Evolutionary conservation across 2,888 invertebrate genomes (phyloP).

Genomic region (Athripsodes cinereus): DNA sequence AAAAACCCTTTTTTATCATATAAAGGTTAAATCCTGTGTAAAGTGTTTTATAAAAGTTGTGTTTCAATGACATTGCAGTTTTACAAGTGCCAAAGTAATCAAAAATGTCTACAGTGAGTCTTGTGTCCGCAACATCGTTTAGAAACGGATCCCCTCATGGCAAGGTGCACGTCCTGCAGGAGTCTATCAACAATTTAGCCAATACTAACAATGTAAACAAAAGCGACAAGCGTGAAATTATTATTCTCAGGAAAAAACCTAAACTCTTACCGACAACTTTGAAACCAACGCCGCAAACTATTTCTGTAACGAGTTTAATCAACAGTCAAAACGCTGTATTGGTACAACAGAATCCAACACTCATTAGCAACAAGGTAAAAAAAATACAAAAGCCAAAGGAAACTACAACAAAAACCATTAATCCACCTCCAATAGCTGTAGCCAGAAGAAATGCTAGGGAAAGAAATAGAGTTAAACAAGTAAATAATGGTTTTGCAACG

Average conservation of each 20-base stretch:
- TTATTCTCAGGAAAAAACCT: constrained; percentile 50
- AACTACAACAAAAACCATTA: constrained; percentile 30
- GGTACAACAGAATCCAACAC: constrained; percentile 31
- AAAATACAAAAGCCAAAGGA: constrained; percentile 28
- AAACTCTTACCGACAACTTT: constrained; percentile 34
- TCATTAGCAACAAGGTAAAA: constrained; percentile 37
- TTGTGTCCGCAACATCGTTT: constrained; percentile 44
- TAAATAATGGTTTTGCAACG: constrained; percentile 87
- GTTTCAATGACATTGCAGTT: constrained; percentile 9
- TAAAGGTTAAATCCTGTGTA: no score
- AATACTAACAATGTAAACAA: constrained; percentile 39
- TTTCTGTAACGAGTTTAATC: constrained; percentile 45
- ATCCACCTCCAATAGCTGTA: constrained; percentile 72
- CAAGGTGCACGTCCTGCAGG: constrained; percentile 60
- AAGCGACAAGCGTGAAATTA: constrained; percentile 45
- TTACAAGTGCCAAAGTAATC: constrained; percentile 5
- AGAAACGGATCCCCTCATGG: constrained; percentile 51
- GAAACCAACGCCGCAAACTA: constrained; percentile 35
- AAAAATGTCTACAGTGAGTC: constrained; percentile 53
- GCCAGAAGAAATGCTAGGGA: constrained; percentile 88
- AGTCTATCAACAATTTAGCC: constrained; percentile 55
- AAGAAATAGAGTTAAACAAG: constrained; percentile 87
- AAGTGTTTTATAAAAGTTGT: neutral
- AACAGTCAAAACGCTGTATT: constrained; percentile 37
- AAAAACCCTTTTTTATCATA: no score